Evolutionary conservation across 2,888 invertebrate genomes (phyloP), one percentile per base, ranked within the genome.

Genomic region (Diarsia mendica): DNA sequence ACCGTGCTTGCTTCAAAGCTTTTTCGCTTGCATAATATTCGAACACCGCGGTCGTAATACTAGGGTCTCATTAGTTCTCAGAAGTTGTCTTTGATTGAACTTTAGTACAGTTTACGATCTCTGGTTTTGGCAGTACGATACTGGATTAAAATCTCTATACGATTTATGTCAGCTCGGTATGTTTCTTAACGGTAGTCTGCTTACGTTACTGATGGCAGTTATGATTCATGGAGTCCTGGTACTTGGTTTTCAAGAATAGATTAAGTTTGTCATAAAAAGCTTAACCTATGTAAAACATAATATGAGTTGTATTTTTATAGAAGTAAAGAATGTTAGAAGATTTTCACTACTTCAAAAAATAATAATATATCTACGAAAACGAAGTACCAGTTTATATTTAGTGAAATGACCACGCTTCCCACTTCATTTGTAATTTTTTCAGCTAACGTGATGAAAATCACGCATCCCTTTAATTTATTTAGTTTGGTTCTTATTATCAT

Each of bases 1-100:
- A 39, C 39, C 39, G 2, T 39, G 39, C 39, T 39, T 55, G 44
- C 63, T 46, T 44, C 66, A 75, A 63, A 77, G 23, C 70, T 77
- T 61, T 67, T 72, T 64, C 39, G 23, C 51, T 69, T 85, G 74
- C 80, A 77, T 75, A 77, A 78, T 68, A 75, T 77, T 67, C 61
- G 23, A 65, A 39, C 4, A 39, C 39, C 0, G 33, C 66, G 60
- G 60, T 63, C 48, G 53, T 49, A 53, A 63, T 83, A 82, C 77
- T 63, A 85, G 80, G 87, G 39, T 69, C 58, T 71, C 80, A 85
- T 79, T 39, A 71, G 3, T 71, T 69, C 61, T 58, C 15, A 77
- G 73, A 70, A 84, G 55, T 58, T 53, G 64, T 78, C 65, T 77
- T 77, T 82, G 75, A 77, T 77, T 82, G 75, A 77, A 77, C 82